These are phyloP conservation scores for Aphrophora alni DNA, from an alignment of 2,888 invertebrate genomes.

Conservation along the genomic window DNA sequence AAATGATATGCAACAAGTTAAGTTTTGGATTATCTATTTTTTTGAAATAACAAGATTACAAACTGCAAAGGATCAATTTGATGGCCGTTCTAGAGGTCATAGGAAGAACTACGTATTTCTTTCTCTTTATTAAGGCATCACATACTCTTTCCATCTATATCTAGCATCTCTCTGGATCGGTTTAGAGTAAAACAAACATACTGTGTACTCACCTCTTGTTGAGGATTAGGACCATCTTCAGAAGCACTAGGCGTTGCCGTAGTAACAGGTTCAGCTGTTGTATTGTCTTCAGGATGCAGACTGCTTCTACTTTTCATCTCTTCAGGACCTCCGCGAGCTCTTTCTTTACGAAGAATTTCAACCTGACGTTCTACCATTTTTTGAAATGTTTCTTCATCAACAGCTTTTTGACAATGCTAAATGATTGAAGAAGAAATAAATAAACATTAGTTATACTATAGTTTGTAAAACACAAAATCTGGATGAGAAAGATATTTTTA, in stretches of 20 bases:
- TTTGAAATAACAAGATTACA: no score
- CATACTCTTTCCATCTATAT: no score
- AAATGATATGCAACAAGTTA: no score
- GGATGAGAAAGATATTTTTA: not conserved
- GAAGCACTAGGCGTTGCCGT: conserved; percentile 30
- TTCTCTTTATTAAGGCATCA: no score
- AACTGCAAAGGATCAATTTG: no score
- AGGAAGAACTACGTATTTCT: no score
- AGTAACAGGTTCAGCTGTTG: not conserved
- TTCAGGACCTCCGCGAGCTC: conserved; percentile 44
- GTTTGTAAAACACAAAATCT: not conserved
- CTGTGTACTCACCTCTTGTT: conserved; percentile 45
- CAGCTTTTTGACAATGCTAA: conserved; percentile 86
- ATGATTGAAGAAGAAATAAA: conserved; percentile 33
- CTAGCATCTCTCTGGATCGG: no score
- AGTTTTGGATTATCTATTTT: no score
- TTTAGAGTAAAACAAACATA: no score
- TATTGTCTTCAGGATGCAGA: conserved; percentile 7
- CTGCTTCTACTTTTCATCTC: conserved; percentile 28
- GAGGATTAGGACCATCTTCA: conserved; percentile 34
- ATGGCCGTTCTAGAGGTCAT: no score
- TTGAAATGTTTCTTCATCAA: conserved; percentile 91
- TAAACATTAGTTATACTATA: not conserved
- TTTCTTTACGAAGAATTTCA: conserved; percentile 62
- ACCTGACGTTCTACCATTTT: conserved; percentile 89